Percentiles rank a stretch among this genome's conserved stretches.
Conservation (phyloP, 1,140 invertebrate species). For the Eurosta solidaginis region DNA sequence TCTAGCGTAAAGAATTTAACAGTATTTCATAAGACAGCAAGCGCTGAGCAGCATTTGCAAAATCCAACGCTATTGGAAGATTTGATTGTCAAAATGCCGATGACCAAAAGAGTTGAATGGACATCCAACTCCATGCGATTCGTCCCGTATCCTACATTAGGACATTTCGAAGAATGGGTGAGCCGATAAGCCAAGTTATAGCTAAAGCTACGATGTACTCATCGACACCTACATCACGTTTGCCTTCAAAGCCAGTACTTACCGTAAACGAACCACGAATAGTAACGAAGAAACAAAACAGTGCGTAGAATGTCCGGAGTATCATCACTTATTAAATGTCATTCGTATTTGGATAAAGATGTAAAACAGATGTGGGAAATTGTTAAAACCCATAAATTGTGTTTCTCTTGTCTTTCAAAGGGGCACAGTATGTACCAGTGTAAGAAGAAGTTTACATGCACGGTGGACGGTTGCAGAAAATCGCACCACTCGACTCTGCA, state of each 20-base stretch:
- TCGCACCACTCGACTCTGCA: not conserved
- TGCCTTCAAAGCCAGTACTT: not conserved
- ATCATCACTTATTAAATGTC: not conserved
- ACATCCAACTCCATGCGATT: not conserved
- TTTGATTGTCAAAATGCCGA: slow-evolving; percentile 1
- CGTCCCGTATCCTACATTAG: not conserved
- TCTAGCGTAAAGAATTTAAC: not conserved
- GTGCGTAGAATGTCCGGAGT: not conserved
- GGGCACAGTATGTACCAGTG: not conserved
- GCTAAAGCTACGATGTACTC: not conserved
- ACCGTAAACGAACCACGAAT: not conserved
- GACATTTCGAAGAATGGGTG: not conserved
- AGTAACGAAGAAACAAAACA: not conserved
- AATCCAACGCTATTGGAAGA: slow-evolving; percentile 16
- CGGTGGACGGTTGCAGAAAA: not conserved
- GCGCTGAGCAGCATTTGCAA: not conserved
- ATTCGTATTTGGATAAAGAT: not conserved
- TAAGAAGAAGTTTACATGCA: not conserved
- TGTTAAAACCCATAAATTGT: not conserved
- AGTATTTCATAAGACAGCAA: not conserved
- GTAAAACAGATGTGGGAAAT: not conserved
- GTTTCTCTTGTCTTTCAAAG: not conserved
- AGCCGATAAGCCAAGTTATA: not conserved
- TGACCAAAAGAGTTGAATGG: slow-evolving; percentile 31
- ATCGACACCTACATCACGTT: not conserved